Evolutionary conservation across 2,113 vertebrate genomes (phyloP), one percentile per base, ranked within the genome.

Genomic region (Puntigrus tetrazona): DNA sequence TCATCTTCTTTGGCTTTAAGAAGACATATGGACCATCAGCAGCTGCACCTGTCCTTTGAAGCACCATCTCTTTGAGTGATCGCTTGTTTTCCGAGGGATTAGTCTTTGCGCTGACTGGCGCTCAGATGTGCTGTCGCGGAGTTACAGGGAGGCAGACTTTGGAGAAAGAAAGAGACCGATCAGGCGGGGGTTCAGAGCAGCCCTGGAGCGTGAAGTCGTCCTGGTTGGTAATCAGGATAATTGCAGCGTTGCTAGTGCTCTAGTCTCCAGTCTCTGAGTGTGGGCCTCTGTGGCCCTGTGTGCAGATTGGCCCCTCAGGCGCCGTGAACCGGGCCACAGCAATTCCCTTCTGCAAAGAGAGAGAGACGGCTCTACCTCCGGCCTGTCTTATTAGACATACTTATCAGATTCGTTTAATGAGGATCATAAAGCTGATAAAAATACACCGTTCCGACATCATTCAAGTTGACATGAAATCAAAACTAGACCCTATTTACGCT

Each of bases 201-300:
- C 89, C 91, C 89, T 63, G 90, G 89, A 92, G 92, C 89, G 90
- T 90, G 88, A 90, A 74, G 41, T 78, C 57, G 84, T 61, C 72
- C 86, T 87, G 79, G 77, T 87, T 88, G 84, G 89, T 93, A 93
- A 94, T 94, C 91, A 92, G 93, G 91, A 93, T 94, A 93, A 94
- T 92, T 94, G 92, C 86, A 86, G 84, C 87, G 88, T 91, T 92
- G 88, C 90, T 89, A 81, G 77, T 89, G 88, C 87, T 83, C 85
- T 84, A 89, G 89, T 86, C 86, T 87, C 86, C 83, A 59, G 18
- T 87, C 79, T 70, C 85, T 70, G 84, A 83, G 81, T 86, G 87
- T 87, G 83, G 85, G 72, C 82, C 89, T 91, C 81, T 63, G 86
- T 29, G 52, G 88, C 87, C 88, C 88, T 75, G 86, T 81, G 86